phyloP scores from a whole-genome alignment of 1,140 invertebrate species.

The Monochamus saltuarius region DNA sequence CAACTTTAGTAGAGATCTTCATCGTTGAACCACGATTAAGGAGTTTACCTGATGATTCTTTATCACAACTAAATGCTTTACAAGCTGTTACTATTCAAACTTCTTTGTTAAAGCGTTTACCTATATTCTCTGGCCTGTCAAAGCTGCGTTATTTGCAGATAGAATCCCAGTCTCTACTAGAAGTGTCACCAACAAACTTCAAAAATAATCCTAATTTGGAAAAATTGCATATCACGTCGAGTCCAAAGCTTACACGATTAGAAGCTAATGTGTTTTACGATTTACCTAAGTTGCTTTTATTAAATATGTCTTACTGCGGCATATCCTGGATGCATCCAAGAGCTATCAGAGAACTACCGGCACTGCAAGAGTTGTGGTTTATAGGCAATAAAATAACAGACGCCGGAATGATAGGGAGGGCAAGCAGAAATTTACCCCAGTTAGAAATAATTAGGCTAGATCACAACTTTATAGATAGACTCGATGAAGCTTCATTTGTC shows the following conservation, averaged over 20 bases:
- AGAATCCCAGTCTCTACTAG: slow-evolving; percentile 67
- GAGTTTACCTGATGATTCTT: slow-evolving; percentile 73
- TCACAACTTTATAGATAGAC: slow-evolving; percentile 67
- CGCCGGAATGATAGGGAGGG: slow-evolving; percentile 75
- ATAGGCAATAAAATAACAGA: slow-evolving; percentile 72
- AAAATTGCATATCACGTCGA: slow-evolving; percentile 72
- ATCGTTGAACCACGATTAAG: slow-evolving; percentile 79
- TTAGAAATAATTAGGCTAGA: slow-evolving; percentile 64
- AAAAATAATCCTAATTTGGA: slow-evolving; percentile 71
- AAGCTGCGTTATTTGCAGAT: slow-evolving; percentile 68
- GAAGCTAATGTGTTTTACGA: slow-evolving; percentile 74
- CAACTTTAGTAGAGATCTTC: slow-evolving; percentile 75
- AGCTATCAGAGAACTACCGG: slow-evolving; percentile 69
- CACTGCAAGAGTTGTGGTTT: slow-evolving; percentile 70
- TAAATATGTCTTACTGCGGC: slow-evolving; percentile 78
- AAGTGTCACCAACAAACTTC: slow-evolving; percentile 71
- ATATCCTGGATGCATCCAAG: slow-evolving; percentile 78
- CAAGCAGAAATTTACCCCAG: slow-evolving; percentile 70
- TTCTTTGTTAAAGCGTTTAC: slow-evolving; percentile 69
- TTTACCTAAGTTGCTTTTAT: slow-evolving; percentile 67
- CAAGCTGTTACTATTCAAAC: slow-evolving; percentile 81
- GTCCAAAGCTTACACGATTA: slow-evolving; percentile 62
- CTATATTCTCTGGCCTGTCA: slow-evolving; percentile 64
- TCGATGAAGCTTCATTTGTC: slow-evolving; percentile 77
- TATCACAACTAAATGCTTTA: slow-evolving; percentile 71